Conservation (phyloP, 2,797 vertebrate species). For the Ctenopoma multispine region DNA sequence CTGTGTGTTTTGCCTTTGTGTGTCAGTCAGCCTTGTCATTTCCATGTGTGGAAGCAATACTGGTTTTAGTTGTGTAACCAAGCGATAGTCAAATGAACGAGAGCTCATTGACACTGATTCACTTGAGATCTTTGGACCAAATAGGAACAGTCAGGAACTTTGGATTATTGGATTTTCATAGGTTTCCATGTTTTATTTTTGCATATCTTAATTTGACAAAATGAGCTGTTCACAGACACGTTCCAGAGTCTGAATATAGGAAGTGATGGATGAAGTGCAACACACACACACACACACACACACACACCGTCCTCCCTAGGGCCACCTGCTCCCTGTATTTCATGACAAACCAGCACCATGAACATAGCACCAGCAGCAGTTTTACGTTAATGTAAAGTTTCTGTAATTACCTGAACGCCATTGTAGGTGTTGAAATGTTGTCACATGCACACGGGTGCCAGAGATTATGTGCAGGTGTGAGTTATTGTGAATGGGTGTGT, state of each 20-base stretch:
- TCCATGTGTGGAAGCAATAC: background rate
- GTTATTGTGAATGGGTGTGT: background rate
- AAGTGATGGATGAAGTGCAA: background rate
- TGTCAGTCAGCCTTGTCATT: background rate
- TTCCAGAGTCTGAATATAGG: background rate
- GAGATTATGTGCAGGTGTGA: background rate
- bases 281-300: no score
- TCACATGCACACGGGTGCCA: constrained; percentile 1
- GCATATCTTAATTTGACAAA: no score
- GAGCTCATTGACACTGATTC: background rate
- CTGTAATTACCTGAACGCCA: background rate
- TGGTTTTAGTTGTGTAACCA: background rate
- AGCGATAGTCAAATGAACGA: background rate
- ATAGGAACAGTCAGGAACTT: no score
- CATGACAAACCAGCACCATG: constrained; percentile 27
- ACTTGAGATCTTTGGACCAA: background rate
- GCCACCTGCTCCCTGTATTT: constrained; percentile 40
- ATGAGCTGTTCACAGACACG: no score
- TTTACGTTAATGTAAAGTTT: background rate
- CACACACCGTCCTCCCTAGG: no score
- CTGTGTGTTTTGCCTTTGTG: background rate
- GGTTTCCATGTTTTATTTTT: no score
- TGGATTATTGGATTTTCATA: no score
- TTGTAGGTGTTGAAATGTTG: background rate
- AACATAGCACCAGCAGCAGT: constrained; percentile 26